These are phyloP conservation scores for Podiceps cristatus DNA, from an alignment of 2,113 vertebrate genomes.

Conservation along the genomic window DNA sequence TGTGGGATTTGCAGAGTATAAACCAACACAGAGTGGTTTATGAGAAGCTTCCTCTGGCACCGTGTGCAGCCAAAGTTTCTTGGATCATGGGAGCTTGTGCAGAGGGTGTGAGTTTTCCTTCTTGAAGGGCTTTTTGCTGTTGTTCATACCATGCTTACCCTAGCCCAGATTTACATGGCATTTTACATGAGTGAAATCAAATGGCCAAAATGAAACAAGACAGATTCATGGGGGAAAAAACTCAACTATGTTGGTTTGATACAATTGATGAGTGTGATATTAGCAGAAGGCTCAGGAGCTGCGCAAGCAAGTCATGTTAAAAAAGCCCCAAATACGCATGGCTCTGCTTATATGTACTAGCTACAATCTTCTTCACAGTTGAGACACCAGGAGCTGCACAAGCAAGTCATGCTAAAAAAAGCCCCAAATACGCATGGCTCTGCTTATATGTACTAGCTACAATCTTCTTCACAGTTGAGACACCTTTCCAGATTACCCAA, in stretches of 20 bases:
- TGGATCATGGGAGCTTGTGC: neutral
- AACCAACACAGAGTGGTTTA: neutral
- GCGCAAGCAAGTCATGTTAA: neutral
- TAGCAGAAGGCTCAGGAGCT: neutral
- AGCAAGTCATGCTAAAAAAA: too few species aligned
- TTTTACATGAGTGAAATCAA: neutral
- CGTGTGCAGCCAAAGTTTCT: neutral
- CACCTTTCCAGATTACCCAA: neutral
- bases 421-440: neutral
- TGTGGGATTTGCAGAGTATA: slow-evolving; percentile 2
- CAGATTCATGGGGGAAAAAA: neutral
- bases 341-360: neutral
- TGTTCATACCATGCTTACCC: neutral
- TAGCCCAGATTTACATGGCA: neutral
- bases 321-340: neutral
- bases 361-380: neutral
- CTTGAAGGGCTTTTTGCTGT: neutral
- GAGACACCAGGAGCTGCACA: too few species aligned
- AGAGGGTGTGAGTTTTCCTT: neutral
- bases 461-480: neutral
- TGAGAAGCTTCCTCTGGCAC: neutral
- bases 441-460: neutral
- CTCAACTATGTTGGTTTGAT: neutral
- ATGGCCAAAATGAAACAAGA: neutral
- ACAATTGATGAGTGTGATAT: neutral